Conservation (phyloP, 2,797 vertebrate species). For the Pangasius djambal region DNA sequence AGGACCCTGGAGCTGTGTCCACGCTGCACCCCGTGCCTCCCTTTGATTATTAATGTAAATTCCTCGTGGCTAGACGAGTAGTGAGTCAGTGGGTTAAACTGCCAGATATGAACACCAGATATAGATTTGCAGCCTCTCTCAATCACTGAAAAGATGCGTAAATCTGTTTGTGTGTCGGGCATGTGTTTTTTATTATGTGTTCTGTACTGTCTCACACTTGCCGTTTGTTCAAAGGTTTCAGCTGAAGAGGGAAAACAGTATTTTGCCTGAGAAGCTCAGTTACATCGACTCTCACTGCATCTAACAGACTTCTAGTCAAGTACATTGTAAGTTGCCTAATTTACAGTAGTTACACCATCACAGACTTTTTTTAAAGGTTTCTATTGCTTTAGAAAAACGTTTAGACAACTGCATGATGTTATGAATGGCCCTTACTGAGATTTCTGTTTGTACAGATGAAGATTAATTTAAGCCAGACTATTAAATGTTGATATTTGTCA, state of each 20-base stretch:
- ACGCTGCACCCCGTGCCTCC: neutral
- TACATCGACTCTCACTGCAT: neutral
- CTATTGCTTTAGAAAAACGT: neutral
- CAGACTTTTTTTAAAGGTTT: neutral
- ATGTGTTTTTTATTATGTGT: conserved; percentile 12
- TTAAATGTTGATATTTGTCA: neutral
- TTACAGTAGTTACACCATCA: neutral
- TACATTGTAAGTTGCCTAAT: neutral
- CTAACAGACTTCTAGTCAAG: neutral
- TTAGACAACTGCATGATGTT: neutral
- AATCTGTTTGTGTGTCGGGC: neutral
- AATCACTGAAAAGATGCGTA: neutral
- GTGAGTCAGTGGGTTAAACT: conserved; percentile 5
- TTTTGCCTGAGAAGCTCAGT: neutral
- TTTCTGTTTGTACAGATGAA: neutral
- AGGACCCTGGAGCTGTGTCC: neutral
- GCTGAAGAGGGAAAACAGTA: neutral
- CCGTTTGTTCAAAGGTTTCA: neutral
- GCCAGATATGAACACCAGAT: conserved; percentile 3
- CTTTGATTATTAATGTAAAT: neutral
- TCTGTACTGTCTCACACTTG: neutral
- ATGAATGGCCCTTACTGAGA: neutral
- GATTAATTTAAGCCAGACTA: neutral
- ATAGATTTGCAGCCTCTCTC: neutral
- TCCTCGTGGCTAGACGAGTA: neutral